Evolutionary conservation across 2,113 vertebrate genomes (phyloP), one percentile per base, ranked within the genome.

Genomic region (Festucalex cinctus): DNA sequence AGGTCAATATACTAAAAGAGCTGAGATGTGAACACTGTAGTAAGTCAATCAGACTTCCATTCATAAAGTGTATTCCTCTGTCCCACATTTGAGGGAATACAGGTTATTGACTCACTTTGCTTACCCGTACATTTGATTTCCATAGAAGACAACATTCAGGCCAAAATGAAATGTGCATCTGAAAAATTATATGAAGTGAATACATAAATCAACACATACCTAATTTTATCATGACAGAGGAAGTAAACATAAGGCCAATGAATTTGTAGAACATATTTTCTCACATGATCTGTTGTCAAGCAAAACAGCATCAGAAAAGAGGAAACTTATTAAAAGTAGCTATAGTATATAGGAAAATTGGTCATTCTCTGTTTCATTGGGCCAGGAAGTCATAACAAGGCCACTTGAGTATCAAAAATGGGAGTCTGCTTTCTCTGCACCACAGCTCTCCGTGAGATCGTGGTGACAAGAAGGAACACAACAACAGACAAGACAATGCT

Each of bases 401-500:
- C 70, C 53, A 62, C 69, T 79, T 67, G 68, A 78, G 74, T 78
- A 84, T 79, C 76, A 83, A 88, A 46, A 85, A 84, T 79, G 83
- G 83, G 79, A 76, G 79, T 80, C 32, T 5, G 69, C 74, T 88
- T 82, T 73, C 81, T 71, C 32, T 71, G 62, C 63, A 26, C 77
- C 65, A 6, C 76, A 78, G 70, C 68, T 65, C 4, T 2, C 28
- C 4, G 28, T 32, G 78, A 68, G 68, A 74, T 73, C 67, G 74
- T 61, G 83, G 77, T 79, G 73, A 71, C 4, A 35, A 80, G 75
- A 76, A 73, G 53, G 53, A 49, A 60, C 26, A 63, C 65, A 57
- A 39, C 48, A 69, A 44, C 63, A 66, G 68, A 51, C 57, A 46
- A 71, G 2, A 68, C 66, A 16, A 14, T 44, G 63, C 59, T 61